Base-by-base conservation (phyloP, 2,797 vertebrate genomes). In the Gymnoscopelus braueri region DNA sequence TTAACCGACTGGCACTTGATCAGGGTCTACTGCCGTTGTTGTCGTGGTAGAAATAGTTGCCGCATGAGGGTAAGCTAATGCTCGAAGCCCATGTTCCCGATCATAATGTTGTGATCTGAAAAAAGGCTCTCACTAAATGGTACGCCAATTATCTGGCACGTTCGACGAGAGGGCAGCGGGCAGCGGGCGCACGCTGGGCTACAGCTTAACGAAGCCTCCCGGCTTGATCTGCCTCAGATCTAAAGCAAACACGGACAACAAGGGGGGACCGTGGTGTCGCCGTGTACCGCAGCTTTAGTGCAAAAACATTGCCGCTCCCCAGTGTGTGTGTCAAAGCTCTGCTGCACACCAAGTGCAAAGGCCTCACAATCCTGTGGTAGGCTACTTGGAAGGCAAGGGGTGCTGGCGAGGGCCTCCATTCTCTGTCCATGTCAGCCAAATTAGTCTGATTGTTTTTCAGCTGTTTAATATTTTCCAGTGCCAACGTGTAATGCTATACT, bases 241-340 rank as follows among this genome's bases (percentile, higher is more conserved):
- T 91, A 89, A 93, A 92, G 80, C 79, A 91, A 92, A 91, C 86
- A 92, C 71, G 60, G 66, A 65, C 63, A 77, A 72, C 75, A 71
- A 79, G 80, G 79, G 59, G n/a, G 77, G 65, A 52, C 64, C 61
- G 15, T 73, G 70, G 67, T 71, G 72, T 50, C 24, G 78, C 49
- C 24, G 63, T 59, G 50, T 66, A 60, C 32, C 5, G 60, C 64
- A 85, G 91, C 89, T 91, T 93, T 87, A 87, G 63, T 81, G 74
- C 67, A 64, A 85, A 90, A 91, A 90, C 87, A 90, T 60, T 74
- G 77, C 84, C 74, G 82, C 84, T 84, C 79, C 67, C 78, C 14
- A 51, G 32, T 73, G 78, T 67, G 66, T 77, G 67, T 79, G 63
- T 84, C 55, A 64, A 74, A 81, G 80, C 84, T 87, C 81, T 90